Base-by-base conservation (phyloP, 1,140 invertebrate species). In the Babylonia areolata region DNA sequence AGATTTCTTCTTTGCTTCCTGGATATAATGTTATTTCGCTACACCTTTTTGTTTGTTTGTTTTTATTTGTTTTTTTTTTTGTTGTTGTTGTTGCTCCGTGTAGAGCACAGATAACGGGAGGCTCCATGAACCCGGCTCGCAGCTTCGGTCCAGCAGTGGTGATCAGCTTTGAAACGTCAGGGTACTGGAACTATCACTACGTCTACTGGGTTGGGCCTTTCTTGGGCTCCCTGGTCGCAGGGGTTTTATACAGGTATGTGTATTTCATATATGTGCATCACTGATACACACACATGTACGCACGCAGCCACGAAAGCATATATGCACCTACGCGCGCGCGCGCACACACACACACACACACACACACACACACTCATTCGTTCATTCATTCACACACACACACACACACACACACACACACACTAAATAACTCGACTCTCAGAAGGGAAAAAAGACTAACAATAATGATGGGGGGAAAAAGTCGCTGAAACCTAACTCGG, bases 121-220 rank as follows among this genome's bases (percentile, higher is more conserved):
- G 93, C 9, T 94, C 93, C 15, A 94, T 95, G 94, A 95, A 95
- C 86, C 94, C 94, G 31, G 94, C 94, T 11, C 87, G 94, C 79
- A 94, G 92, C 85, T 92, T 94, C 82, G 94, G 94, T 5, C 94
- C 94, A 15, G 92, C 93, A 42, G 86, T 94, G 23, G 91, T 88
- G 35, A 90, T 91, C 20, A 87, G 83, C 11, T 78, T 86, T 15
- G 89, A 90, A 39, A 39, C 85, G 20, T 15, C 77, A 1, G 64
- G 83, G 39, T 84, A 91, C 23, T 94, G 94, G 93, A 69, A 35
- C 0, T 88, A 93, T 87, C 94, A 94, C 84, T 94, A 93, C 84
- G 90, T 94, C 1, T 94, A 94, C 86, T 94, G 93, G 93, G 89
- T 92, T 5, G 94, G 94, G 9, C 94, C 94, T 11, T 28, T 88